Conservation (phyloP, 2,113 vertebrate species). For the Oreamnos americanus region DNA sequence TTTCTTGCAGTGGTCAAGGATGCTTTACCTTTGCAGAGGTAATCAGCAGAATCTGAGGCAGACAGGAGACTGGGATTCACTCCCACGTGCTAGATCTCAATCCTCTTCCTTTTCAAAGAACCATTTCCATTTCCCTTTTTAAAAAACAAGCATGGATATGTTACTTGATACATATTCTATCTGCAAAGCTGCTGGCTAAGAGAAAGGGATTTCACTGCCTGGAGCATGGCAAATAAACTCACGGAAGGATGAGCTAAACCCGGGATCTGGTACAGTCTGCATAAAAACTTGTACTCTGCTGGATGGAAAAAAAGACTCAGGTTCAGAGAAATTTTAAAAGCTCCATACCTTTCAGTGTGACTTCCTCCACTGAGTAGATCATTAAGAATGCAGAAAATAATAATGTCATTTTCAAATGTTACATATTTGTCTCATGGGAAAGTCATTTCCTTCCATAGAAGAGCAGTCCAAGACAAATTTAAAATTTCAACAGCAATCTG, state of each 20-base stretch:
- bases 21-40: neutral
- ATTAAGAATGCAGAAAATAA: neutral
- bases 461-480: neutral
- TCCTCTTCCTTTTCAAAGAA: neutral
- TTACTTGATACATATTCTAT: neutral
- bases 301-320: neutral
- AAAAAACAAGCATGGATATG: neutral
- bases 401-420: slow-evolving; percentile 34
- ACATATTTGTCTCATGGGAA: neutral
- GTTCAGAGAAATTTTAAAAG: neutral
- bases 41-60: neutral
- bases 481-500: slow-evolving; percentile 8
- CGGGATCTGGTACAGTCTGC: neutral
- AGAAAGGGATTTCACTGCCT: neutral
- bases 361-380: neutral
- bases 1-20: neutral
- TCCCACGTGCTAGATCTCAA: neutral
- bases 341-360: neutral
- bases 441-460: slow-evolving; percentile 25
- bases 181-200: neutral
- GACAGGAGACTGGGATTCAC: neutral
- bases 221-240: neutral
- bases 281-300: neutral
- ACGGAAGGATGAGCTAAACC: neutral
- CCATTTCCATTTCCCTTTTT: neutral